phyloP scores from a whole-genome alignment of 64 coral and sea anemone species.

The Acropora yongei region DNA sequence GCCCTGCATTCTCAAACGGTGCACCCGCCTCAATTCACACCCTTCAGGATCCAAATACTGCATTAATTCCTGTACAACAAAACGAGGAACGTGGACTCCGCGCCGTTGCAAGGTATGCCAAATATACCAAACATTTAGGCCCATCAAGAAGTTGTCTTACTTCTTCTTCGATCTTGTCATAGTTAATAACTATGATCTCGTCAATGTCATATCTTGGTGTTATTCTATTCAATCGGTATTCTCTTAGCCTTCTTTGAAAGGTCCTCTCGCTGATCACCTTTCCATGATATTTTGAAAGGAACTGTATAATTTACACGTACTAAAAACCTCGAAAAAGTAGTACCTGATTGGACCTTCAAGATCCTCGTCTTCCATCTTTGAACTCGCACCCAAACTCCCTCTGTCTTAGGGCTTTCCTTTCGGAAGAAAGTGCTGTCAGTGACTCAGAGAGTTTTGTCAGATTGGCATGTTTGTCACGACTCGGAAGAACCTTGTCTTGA shows the following conservation, averaged over 20 bases:
- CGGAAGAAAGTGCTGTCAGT: too few relatives aligned
- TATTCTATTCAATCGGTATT: background rate
- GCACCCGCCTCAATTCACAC: background rate
- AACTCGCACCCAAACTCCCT: background rate
- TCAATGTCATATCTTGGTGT: constrained; percentile 10
- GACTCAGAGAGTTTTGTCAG: too few relatives aligned
- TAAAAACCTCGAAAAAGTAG: constrained; percentile 4
- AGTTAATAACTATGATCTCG: too few relatives aligned
- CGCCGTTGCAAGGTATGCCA: constrained; percentile 11
- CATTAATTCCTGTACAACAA: constrained; percentile 4
- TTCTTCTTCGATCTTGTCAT: too few relatives aligned
- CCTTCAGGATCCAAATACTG: constrained; percentile 32
- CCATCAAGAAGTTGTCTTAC: constrained; percentile 1
- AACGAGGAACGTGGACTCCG: background rate
- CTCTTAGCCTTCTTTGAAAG: constrained; percentile 20
- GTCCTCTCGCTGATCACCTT: background rate
- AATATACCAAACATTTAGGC: constrained; percentile 8
- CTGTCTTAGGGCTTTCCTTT: too few relatives aligned
- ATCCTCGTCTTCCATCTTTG: background rate
- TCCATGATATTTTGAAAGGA: constrained; percentile 32
- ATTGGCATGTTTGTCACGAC: too few relatives aligned
- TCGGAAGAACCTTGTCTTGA: too few relatives aligned
- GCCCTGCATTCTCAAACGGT: constrained; percentile 2
- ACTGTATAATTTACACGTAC: background rate
- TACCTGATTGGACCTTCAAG: constrained; percentile 17